phyloP scores from a whole-genome alignment of 2,888 invertebrate genomes.

The Eupithecia vulgata region DNA sequence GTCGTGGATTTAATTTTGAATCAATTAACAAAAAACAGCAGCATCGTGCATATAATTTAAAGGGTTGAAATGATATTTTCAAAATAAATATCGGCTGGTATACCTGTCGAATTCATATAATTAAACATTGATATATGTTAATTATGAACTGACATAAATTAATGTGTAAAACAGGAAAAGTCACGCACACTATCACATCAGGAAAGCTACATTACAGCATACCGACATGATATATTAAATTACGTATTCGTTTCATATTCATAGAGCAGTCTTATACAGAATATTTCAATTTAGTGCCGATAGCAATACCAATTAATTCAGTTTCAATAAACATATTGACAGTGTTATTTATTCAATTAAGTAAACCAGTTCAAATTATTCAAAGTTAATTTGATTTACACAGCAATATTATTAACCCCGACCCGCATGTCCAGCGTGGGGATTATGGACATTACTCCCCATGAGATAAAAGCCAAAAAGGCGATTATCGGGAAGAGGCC shows the following conservation, averaged over 20 bases:
- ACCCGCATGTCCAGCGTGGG: no score
- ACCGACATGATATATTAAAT: slow-evolving; percentile 49
- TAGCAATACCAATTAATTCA: slow-evolving; percentile 49
- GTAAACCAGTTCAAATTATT: slow-evolving; percentile 20
- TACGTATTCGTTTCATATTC: slow-evolving; percentile 66
- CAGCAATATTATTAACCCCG: no score
- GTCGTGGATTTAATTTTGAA: slow-evolving; percentile 62
- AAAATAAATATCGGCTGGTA: background rate
- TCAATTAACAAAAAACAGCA: background rate
- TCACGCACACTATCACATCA: slow-evolving; percentile 24
- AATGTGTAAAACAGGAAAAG: slow-evolving; percentile 14
- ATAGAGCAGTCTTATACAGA: slow-evolving; percentile 63
- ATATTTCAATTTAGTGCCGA: slow-evolving; percentile 50
- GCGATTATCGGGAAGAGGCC: no score
- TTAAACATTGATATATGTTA: background rate
- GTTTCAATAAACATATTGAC: slow-evolving; percentile 45
- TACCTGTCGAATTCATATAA: background rate
- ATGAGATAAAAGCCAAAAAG: no score
- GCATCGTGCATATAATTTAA: background rate
- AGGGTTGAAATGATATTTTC: slow-evolving; percentile 9
- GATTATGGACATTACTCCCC: no score
- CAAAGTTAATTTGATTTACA: slow-evolving; percentile 30
- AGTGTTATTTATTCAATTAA: slow-evolving; percentile 32
- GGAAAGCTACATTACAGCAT: slow-evolving; percentile 15
- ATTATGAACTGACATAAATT: slow-evolving; percentile 5